Evolutionary conservation across 23 tunicate genomes (phyloP), one percentile per base, ranked within the genome.

Genomic region (Styela clava): DNA sequence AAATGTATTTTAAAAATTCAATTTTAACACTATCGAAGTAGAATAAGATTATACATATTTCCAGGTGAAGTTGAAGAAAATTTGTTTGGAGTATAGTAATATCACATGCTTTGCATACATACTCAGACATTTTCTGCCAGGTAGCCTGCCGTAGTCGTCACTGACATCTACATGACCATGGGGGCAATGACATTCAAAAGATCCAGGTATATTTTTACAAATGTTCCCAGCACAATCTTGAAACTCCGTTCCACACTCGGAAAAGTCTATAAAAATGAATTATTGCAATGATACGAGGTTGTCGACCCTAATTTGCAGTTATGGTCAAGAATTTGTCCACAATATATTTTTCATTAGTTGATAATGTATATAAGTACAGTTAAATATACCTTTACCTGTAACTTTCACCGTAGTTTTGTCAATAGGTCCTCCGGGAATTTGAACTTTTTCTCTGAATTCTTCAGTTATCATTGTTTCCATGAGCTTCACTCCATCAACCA

Each of bases 121-220:
- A 91, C 97, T 79, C 31, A 91, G 35, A 68, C 97, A 91, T 71
- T 78, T 85, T 78, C 97, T 68, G 26, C 97, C 97, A 31, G 90
- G 82, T 35, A 91, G 61, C 33, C 79, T 30, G n/a, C 52, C 61
- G 35, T 81, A 86, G 62, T 91, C 90, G 2, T 37, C 68, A 44
- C 97, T 85, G 33, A 86, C 85, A 71, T 91, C 97, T 18, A 86
- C 82, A 35, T 69, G 74, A 24, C 90, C 87, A 31, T 52, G 37
- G 9, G 87, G 90, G 69, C 97, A 91, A 21, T 78, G 56, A 36
- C 97, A 91, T 3, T 23, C 68, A 78, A 86, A 91, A 9, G 87
- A 65, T 19, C 97, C 90, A 0, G 61, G 68, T n/a, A 33, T 63
- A 61, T 91, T 91, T 76, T 52, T 62, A 68, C 97, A 91, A 16